Conservation (phyloP, 2,888 invertebrate species). For the Ormyrus rosae region DNA sequence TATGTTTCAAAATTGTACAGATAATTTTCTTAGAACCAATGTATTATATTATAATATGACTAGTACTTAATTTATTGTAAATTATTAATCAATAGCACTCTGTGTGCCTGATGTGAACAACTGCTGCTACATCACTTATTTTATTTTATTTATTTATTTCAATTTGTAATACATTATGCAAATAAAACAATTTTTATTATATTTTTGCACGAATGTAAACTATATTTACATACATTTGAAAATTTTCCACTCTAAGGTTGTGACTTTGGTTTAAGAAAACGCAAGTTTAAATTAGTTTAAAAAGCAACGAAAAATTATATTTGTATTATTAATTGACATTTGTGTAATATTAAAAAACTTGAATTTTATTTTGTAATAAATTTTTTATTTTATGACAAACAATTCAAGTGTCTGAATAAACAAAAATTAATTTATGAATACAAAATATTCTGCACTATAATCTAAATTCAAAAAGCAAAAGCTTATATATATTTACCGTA, state of each 20-base stretch:
- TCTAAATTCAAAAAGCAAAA: too few species aligned
- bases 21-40: slow-evolving; percentile 6
- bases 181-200: slow-evolving; percentile 1
- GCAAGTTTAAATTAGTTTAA: too few species aligned
- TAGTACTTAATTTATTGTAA: slow-evolving; percentile 46
- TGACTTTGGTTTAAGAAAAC: slow-evolving; percentile 13
- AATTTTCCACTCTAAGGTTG: slow-evolving; percentile 32
- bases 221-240: slow-evolving; percentile 1
- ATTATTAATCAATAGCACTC: background rate
- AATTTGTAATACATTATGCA: background rate
- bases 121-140: slow-evolving; percentile 16
- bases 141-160: slow-evolving; percentile 32
- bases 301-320: background rate
- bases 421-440: too few species aligned
- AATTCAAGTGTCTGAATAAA: too few species aligned
- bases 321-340: background rate
- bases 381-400: too few species aligned
- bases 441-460: too few species aligned
- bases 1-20: slow-evolving; percentile 19
- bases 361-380: too few species aligned
- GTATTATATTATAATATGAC: slow-evolving; percentile 21
- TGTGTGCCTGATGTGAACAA: slow-evolving; percentile 7
- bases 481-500: too few species aligned
- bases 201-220: background rate
- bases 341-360: slow-evolving; percentile 2